phyloP scores from a whole-genome alignment of 2,113 vertebrate genomes.

The Tyto alba region DNA sequence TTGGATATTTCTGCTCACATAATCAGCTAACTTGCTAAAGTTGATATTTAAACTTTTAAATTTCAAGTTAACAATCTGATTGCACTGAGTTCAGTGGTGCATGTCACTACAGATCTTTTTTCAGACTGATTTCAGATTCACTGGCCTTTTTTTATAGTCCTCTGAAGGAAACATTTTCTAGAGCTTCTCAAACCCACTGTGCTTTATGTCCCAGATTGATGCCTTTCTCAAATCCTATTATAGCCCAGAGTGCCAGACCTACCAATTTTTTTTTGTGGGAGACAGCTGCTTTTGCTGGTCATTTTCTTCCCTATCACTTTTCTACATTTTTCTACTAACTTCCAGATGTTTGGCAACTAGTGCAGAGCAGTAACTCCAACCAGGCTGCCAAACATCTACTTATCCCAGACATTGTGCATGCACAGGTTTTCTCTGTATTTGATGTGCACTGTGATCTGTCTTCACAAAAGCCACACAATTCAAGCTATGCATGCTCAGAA shows the following conservation, averaged over 20 bases:
- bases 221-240: background rate
- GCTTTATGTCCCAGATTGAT: background rate
- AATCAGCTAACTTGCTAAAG: background rate
- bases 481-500: background rate
- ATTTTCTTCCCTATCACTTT: constrained; percentile 3
- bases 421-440: background rate
- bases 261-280: background rate
- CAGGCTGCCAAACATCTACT: background rate
- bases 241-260: background rate
- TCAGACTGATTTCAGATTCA: background rate
- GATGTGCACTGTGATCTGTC: background rate
- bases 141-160: background rate
- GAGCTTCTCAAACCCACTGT: background rate
- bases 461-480: background rate
- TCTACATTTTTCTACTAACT: background rate
- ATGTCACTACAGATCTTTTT: background rate
- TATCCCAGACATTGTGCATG: background rate
- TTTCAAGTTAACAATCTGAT: background rate
- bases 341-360: constrained; percentile 10
- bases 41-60: background rate
- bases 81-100: background rate
- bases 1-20: background rate
- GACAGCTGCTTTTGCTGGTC: background rate
- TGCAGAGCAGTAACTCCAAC: background rate
- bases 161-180: background rate